These are phyloP conservation scores for Agriotes lineatus DNA, from an alignment of 2,888 invertebrate genomes.

Conservation along the genomic window DNA sequence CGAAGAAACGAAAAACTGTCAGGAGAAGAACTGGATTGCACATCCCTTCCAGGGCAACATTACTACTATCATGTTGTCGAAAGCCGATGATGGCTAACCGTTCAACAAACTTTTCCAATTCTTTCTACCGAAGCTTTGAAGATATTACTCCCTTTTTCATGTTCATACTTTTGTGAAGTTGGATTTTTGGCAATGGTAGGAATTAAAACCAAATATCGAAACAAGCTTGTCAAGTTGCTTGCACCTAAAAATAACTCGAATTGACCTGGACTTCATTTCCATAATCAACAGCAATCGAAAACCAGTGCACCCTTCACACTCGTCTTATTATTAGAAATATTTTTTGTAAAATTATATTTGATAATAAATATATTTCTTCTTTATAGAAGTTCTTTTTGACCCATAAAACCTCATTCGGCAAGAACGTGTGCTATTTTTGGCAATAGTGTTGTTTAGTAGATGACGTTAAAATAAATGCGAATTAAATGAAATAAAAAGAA, in stretches of 20 bases:
- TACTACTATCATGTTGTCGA: too few species aligned
- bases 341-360: too few species aligned
- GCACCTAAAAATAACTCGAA: not conserved
- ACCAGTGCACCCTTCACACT: too few species aligned
- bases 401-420: too few species aligned
- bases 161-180: not conserved
- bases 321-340: too few species aligned
- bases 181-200: not conserved
- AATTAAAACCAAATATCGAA: not conserved
- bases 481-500: not conserved
- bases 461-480: too few species aligned
- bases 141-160: not conserved
- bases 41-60: too few species aligned
- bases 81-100: too few species aligned
- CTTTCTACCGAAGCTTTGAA: not conserved
- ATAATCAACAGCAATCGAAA: not conserved
- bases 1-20: not conserved
- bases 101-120: too few species aligned
- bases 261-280: not conserved
- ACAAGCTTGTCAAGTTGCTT: not conserved
- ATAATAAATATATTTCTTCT: not conserved
- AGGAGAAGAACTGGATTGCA: too few species aligned
- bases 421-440: too few species aligned
- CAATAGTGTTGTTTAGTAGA: too few species aligned
- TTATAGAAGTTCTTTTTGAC: not conserved